Percentiles rank a stretch among this genome's conserved stretches.
phyloP scores from a whole-genome alignment of 2,888 invertebrate species.

The Cheilosia soror region DNA sequence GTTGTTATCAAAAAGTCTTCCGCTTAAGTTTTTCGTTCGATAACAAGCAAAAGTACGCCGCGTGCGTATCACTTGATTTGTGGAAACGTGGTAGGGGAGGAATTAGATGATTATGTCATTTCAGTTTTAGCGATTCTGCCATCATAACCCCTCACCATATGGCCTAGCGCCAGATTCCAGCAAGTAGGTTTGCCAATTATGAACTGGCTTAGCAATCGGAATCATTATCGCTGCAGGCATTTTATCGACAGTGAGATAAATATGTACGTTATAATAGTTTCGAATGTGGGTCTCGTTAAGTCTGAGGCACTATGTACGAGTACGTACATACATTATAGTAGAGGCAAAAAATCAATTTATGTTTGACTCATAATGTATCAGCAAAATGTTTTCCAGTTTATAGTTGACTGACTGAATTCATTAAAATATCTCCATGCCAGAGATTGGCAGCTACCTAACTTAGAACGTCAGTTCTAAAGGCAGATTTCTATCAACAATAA shows the following conservation, averaged over 20 bases:
- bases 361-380: too few relatives aligned
- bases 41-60: too few relatives aligned
- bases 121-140: not conserved
- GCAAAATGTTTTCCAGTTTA: too few relatives aligned
- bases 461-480: too few relatives aligned
- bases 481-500: too few relatives aligned
- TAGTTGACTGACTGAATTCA: too few relatives aligned
- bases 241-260: not conserved
- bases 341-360: too few relatives aligned
- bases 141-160: not conserved
- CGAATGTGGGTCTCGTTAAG: not conserved
- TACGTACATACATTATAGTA: too few relatives aligned
- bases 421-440: too few relatives aligned
- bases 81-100: not conserved
- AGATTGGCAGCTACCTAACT: too few relatives aligned
- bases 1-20: not conserved
- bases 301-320: not conserved
- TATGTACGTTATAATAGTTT: not conserved
- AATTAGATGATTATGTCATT: not conserved
- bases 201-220: not conserved
- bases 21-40: not conserved
- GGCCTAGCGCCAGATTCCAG: slow-evolving; percentile 14
- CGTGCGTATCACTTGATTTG: not conserved
- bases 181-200: not conserved
- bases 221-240: not conserved